A percentile compares a stretch with the other conserved stretches of the same genome.
phyloP scores from a whole-genome alignment of 2,888 invertebrate species.

The Drosophila limbata region DNA sequence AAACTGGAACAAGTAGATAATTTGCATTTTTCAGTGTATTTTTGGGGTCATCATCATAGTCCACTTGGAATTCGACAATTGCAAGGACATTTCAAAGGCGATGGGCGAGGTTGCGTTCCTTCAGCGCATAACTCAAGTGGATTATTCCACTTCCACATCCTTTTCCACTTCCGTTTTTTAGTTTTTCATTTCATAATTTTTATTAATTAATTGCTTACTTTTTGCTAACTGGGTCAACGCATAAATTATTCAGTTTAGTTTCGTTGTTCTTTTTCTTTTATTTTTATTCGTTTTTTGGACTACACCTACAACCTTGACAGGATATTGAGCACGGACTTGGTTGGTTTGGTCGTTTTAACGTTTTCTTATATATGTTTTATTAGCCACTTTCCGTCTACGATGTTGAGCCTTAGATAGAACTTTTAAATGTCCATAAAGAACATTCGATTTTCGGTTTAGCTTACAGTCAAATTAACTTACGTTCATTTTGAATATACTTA shows the following conservation, averaged over 20 bases:
- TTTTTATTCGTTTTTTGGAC: conserved; percentile 13
- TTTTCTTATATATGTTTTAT: conserved; percentile 39
- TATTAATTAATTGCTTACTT: conserved; percentile 70
- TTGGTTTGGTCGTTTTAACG: background rate
- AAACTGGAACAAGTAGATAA: conserved; percentile 54
- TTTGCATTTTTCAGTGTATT: conserved; percentile 62
- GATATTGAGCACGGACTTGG: background rate
- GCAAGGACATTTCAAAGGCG: conserved; percentile 77
- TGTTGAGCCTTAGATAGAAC: conserved; percentile 14
- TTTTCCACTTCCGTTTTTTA: conserved; percentile 13
- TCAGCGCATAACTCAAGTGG: conserved; percentile 52
- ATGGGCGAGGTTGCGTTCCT: conserved; percentile 44
- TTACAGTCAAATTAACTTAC: background rate
- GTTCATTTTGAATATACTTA: conserved; percentile 6
- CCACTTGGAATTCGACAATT: conserved; percentile 24
- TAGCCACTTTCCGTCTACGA: conserved; percentile 16
- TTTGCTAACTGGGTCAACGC: conserved; percentile 48
- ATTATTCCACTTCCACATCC: conserved; percentile 18
- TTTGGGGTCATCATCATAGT: conserved; percentile 59
- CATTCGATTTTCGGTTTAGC: background rate
- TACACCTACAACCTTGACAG: conserved; percentile 41
- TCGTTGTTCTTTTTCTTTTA: conserved; percentile 4
- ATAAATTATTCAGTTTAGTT: conserved; percentile 59
- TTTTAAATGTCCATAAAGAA: conserved; percentile 9
- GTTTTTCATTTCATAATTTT: conserved; percentile 61